Conservation (phyloP, 1,140 invertebrate genomes). For the Ctenoplectra terminalis region DNA sequence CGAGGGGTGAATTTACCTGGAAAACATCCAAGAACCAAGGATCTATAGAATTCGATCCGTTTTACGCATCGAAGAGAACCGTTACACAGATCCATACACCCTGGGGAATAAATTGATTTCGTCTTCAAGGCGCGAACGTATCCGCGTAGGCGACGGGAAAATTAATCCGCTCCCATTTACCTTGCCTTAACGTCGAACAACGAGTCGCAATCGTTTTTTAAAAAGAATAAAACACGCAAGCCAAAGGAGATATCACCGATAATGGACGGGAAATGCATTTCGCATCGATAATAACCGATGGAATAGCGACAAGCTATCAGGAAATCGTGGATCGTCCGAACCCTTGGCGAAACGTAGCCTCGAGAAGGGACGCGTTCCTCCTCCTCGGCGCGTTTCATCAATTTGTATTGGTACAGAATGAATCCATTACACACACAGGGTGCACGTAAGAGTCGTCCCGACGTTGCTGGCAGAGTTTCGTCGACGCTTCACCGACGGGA, state of each 20-base stretch:
- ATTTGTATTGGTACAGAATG: neutral
- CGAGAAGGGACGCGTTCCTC: neutral
- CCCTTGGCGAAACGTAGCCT: neutral
- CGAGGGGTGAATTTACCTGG: slow-evolving; percentile 15
- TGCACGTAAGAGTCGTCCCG: slow-evolving; percentile 43
- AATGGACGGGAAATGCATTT: neutral
- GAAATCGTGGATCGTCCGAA: neutral
- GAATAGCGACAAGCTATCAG: neutral
- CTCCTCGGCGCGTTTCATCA: neutral
- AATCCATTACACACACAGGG: slow-evolving; percentile 29
- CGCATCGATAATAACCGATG: neutral
- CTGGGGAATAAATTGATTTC: too few relatives aligned
- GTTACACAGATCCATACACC: too few relatives aligned
- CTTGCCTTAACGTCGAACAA: too few relatives aligned
- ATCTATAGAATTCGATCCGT: neutral
- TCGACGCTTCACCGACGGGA: slow-evolving; percentile 71
- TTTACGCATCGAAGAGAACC: slow-evolving; percentile 4
- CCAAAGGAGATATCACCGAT: neutral
- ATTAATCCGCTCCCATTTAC: neutral
- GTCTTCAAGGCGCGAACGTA: too few relatives aligned
- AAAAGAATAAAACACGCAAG: neutral
- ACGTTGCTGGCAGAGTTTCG: slow-evolving; percentile 50
- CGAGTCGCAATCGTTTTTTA: neutral
- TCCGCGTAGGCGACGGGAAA: neutral
- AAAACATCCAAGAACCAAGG: neutral